phyloP scores from a whole-genome alignment of 2,797 vertebrate genomes.

The Bradypus variegatus region DNA sequence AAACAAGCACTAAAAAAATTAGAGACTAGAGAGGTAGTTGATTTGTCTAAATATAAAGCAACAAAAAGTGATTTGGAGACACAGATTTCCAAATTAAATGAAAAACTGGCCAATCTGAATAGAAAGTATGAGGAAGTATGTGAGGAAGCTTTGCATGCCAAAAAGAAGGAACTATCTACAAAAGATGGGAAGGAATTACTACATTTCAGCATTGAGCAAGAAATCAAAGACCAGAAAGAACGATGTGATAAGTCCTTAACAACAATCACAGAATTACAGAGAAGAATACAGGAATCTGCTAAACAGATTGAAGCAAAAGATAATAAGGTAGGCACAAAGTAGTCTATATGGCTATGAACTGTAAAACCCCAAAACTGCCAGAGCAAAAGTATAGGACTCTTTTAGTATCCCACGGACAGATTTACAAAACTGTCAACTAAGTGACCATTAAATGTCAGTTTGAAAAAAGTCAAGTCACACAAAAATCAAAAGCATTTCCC shows the following conservation, averaged over 20 bases:
- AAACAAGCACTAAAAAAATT: constrained; percentile 78
- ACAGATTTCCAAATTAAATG: constrained; percentile 74
- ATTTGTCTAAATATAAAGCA: constrained; percentile 76
- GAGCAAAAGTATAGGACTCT: neutral
- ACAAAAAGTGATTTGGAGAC: constrained; percentile 81
- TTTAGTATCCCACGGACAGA: neutral
- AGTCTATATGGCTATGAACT: accelerated
- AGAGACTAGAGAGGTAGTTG: constrained; percentile 74
- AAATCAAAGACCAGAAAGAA: constrained; percentile 88
- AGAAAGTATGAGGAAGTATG: constrained; percentile 77
- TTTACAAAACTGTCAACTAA: neutral
- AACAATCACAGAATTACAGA: constrained; percentile 89
- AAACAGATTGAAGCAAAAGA: constrained; percentile 94
- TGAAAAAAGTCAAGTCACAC: neutral
- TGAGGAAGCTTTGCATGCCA: constrained; percentile 73
- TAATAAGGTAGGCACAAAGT: constrained; percentile 82
- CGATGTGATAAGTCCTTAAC: constrained; percentile 85
- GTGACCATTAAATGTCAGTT: neutral
- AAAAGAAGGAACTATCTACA: constrained; percentile 75
- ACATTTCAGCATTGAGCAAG: constrained; percentile 84
- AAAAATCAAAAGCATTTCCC: neutral
- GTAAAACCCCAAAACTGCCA: neutral
- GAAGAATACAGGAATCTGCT: constrained; percentile 88
- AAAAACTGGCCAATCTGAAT: constrained; percentile 72
- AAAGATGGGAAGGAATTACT: constrained; percentile 78